These are phyloP conservation scores for Cephus cinctus DNA, from an alignment of 1,140 invertebrate genomes.

Conservation along the genomic window DNA sequence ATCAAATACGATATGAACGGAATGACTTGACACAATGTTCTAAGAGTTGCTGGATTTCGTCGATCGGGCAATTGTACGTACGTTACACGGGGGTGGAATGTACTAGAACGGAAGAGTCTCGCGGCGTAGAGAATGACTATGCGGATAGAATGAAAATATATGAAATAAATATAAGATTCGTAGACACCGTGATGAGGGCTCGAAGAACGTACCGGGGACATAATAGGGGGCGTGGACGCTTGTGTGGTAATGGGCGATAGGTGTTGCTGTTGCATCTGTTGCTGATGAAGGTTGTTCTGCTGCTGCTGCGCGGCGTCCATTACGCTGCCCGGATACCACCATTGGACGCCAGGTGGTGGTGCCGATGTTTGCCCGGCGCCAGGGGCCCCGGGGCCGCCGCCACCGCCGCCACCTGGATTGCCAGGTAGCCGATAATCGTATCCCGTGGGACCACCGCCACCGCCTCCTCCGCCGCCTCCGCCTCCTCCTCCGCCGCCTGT, in stretches of 20 bases:
- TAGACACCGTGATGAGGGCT: background rate
- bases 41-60: no score
- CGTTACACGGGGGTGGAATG: no score
- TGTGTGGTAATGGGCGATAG: slow-evolving; percentile 49
- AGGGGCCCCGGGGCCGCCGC: slow-evolving; percentile 38
- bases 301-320: slow-evolving; percentile 56
- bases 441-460: no score
- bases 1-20: no score
- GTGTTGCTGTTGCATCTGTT: slow-evolving; percentile 50
- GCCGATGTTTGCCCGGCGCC: slow-evolving; percentile 51
- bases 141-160: no score
- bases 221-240: slow-evolving; percentile 50
- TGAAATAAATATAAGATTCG: background rate
- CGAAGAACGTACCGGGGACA: slow-evolving; percentile 46
- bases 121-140: no score
- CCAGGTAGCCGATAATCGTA: slow-evolving; percentile 67
- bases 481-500: slow-evolving; percentile 28
- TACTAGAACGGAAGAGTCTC: no score
- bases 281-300: slow-evolving; percentile 55
- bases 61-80: no score
- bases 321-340: slow-evolving; percentile 63
- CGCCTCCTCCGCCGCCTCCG: slow-evolving; percentile 40
- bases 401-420: slow-evolving; percentile 34
- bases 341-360: slow-evolving; percentile 61
- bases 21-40: no score